Base-by-base conservation (phyloP, 2,797 vertebrate species). In the Oryzias dopingdopingensis region DNA sequence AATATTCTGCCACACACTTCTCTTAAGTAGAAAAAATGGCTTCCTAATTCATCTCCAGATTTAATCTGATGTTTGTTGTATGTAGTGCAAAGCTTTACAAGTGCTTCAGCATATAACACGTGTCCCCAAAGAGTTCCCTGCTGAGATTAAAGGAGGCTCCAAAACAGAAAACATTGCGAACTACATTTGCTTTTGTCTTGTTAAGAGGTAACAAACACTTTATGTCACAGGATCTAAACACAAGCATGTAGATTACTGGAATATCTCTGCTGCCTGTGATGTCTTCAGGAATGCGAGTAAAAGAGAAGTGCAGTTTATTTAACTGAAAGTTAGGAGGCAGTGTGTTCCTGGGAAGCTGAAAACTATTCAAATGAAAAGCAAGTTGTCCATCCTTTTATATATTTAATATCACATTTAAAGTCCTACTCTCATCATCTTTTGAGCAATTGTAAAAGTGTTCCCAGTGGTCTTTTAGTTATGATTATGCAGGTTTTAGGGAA, bases 1-100 rank as follows among this genome's bases (percentile, higher is more conserved):
- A 67, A 54, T 49, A 66, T 54, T 32, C 5, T 16, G 54, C n/a
- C 48, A 40, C 10, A 42, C 10, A 24, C 42, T 56, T 50, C 53
- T 12, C 29, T 42, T 17, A 14, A 3, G 4, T 52, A 67, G 42
- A 16, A 42, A 40, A 44, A 57, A 49, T 0, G 17, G 1, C 14
- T 40, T 44, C 12, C 15, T 32, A n/a, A 14, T 42, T 14, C 40
- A 49, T 59, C 17, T 22, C 1, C 41, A 56, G 13, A 59, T 52
- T 17, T 4, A 4, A 14, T 48, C 8, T 49, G 4, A 37, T 62
- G 40, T 45, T 7, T 18, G 8, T 13, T 16, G 24, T 6, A 0
- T 45, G 24, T n/a, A 24, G 4, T 26, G 23, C 48, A 71, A 42
- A 50, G 42, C 26, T 43, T 52, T 54, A 3, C n/a, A 37, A 43